A percentile compares a stretch with the other conserved stretches of the same genome.
Evolutionary conservation across 2,888 invertebrate species (phyloP).

Genomic region (Pyrgus malvae): DNA sequence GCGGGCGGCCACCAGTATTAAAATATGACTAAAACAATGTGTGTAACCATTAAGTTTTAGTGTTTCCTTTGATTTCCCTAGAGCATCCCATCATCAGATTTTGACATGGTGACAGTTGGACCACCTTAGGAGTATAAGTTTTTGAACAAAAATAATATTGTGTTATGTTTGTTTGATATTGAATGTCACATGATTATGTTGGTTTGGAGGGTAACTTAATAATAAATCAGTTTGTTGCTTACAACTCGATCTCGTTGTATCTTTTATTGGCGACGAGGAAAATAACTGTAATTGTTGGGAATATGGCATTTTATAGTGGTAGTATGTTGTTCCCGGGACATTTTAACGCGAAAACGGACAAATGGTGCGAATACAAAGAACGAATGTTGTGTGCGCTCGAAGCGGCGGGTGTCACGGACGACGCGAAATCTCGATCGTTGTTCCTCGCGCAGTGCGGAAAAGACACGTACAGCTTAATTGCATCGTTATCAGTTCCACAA

Average conservation of each 20-base stretch:
- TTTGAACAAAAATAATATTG: too few species aligned
- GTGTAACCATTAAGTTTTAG: too few species aligned
- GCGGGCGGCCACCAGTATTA: too few species aligned
- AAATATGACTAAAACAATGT: too few species aligned
- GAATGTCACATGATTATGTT: too few species aligned
- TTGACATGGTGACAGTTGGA: too few species aligned
- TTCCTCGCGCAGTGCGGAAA: slow-evolving; percentile 9
- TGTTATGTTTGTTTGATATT: too few species aligned
- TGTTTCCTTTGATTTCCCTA: too few species aligned
- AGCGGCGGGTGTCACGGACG: not conserved
- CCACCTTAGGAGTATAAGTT: too few species aligned
- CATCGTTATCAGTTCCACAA: slow-evolving; percentile 4
- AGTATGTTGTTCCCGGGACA: slow-evolving; percentile 3
- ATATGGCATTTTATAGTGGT: not conserved
- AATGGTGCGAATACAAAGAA: slow-evolving; percentile 20
- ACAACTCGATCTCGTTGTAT: slow-evolving; percentile 1
- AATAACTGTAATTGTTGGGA: slow-evolving; percentile 1
- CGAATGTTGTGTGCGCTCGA: slow-evolving; percentile 10
- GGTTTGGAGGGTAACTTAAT: not conserved
- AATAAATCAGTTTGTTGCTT: not conserved
- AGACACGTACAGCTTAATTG: slow-evolving; percentile 8
- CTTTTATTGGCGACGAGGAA: slow-evolving; percentile 9
- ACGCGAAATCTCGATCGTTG: not conserved
- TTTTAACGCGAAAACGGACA: slow-evolving; percentile 9
- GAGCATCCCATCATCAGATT: too few species aligned